These are phyloP conservation scores for Nomada ruficornis DNA, from an alignment of 2,888 invertebrate genomes.

Conservation along the genomic window DNA sequence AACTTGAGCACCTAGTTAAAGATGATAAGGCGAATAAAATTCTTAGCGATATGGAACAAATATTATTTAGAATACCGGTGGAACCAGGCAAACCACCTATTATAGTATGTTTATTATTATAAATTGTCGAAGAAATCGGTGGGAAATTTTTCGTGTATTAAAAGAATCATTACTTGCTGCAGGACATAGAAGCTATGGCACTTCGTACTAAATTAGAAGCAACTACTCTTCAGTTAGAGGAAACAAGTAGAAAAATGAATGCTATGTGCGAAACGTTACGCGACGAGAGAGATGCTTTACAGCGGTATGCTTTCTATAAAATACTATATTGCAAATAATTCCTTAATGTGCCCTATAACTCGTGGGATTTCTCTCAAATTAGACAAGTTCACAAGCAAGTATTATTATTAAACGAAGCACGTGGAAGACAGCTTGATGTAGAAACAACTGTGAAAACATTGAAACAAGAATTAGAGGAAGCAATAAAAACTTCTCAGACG, in stretches of 20 bases:
- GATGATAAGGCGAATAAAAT: constrained; percentile 74
- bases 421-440: constrained; percentile 50
- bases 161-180: constrained; percentile 23
- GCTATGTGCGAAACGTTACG: constrained; percentile 59
- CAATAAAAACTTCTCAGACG: constrained; percentile 43
- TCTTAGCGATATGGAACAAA: constrained; percentile 74
- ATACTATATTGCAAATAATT: not conserved
- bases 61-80: constrained; percentile 67
- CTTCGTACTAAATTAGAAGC: constrained; percentile 68
- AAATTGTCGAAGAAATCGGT: not conserved
- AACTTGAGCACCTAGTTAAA: constrained; percentile 69
- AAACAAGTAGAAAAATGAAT: constrained; percentile 69
- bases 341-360: not conserved
- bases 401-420: constrained; percentile 60
- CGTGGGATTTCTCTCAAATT: constrained; percentile 32
- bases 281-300: constrained; percentile 70
- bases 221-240: constrained; percentile 66
- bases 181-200: constrained; percentile 71
- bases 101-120: constrained; percentile 53
- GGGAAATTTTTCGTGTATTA: not conserved
- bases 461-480: constrained; percentile 50
- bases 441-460: constrained; percentile 45
- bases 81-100: constrained; percentile 60
- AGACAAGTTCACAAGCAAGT: constrained; percentile 70
- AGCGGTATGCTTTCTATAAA: constrained; percentile 60